Evolutionary conservation across 2,888 invertebrate genomes (phyloP), one percentile per base, ranked within the genome.

Genomic region (Cryptocheilus praepositus): DNA sequence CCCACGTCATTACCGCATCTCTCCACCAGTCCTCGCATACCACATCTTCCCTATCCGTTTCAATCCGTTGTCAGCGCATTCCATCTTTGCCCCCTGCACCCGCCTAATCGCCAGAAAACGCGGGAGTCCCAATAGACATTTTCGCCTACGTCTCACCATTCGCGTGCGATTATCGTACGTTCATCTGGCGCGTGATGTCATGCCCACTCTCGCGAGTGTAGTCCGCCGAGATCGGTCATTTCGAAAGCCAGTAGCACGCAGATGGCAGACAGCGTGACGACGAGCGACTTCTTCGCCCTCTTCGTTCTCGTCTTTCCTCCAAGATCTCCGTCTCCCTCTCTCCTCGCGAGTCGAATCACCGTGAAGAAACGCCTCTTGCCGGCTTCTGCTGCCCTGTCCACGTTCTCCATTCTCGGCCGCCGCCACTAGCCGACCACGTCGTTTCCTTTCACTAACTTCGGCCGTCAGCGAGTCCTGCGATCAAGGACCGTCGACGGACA

Each of bases 231-330:
- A 74, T 74, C 71, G 74, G 64, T 71, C 71, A 70, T 75, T 72
- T 62, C 71, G 66, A 61, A 72, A 65, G 70, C 67, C 62, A 67
- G 65, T 67, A 70, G 72, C 73, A 74, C 78, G 73, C 74, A 75
- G 77, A 74, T 76, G 71, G 75, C 80, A 82, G 82, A 81, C 83
- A 81, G 81, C 81, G 81, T 83, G 83, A 84, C 84, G 79, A 81
- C 80, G 78, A 77, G 74, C 69, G 70, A 70, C 74, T 74, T 79
- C 80, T 73, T 76, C 70, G 59, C 71, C 67, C 51, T 53, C 74
- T 61, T 58, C 62, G 44, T 66, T 43, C 36, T 16, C 18, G 11
- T 77, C 80, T 70, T 70, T 66, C 55, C 36, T n/a, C 43, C 36
- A 5, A 36, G 65, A 58, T 69, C 65, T 52, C 61, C 70, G 46